Conservation (phyloP, 1,140 invertebrate species). For the Rhynchophorus ferrugineus region DNA sequence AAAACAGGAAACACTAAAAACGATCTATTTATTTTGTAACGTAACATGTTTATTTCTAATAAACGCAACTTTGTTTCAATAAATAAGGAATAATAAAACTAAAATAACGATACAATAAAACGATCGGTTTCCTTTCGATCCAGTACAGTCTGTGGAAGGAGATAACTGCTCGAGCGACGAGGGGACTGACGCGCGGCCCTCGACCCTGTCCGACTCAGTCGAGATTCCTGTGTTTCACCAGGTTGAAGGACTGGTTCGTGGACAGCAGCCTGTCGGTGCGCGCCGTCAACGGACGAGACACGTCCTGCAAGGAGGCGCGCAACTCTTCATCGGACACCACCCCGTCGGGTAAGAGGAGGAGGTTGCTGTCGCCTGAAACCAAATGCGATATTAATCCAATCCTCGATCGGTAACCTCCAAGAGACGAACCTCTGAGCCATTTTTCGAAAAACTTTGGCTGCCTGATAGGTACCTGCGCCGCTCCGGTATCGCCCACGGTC, state of each 20-base stretch:
- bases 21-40: background rate
- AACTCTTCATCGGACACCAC: slow-evolving; percentile 28
- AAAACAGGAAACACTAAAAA: slow-evolving; percentile 12
- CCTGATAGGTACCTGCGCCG: background rate
- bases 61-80: no score
- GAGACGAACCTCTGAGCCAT: slow-evolving; percentile 29
- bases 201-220: no score
- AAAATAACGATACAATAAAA: no score
- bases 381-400: slow-evolving; percentile 3
- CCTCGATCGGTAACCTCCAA: background rate
- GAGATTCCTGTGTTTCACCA: slow-evolving; percentile 34
- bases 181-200: no score
- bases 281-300: slow-evolving; percentile 26
- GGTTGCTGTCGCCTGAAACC: background rate
- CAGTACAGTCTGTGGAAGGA: no score
- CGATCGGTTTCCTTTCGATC: no score
- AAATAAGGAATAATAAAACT: no score
- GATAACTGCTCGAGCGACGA: no score
- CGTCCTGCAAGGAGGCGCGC: slow-evolving; percentile 14
- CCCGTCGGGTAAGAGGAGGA: background rate
- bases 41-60: no score
- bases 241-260: slow-evolving; percentile 36
- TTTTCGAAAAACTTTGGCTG: slow-evolving; percentile 31
- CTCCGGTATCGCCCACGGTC: no score
- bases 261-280: slow-evolving; percentile 35